Evolutionary conservation across 1,140 invertebrate genomes (phyloP), one percentile per base, ranked within the genome.

Genomic region (Heliconius hewitsoni): DNA sequence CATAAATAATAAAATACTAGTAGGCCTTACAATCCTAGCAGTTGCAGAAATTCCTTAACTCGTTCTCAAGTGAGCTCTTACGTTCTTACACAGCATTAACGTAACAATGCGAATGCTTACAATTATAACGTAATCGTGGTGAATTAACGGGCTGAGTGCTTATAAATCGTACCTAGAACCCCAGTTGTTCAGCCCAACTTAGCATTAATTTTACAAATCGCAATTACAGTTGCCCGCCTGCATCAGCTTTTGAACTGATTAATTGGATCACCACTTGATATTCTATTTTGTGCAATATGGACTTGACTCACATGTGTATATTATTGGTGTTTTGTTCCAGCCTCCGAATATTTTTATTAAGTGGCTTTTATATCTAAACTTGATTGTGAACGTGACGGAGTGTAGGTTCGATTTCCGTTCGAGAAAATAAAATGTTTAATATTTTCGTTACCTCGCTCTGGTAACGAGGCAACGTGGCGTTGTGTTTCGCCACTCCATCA

Each of bases 131-230:
- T 83, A 84, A 84, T 84, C 80, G 72, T 60, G 76, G 76, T 79
- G 82, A 84, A 82, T 82, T 80, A 79, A 74, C 66, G 77, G 81
- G 57, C 77, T 82, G 72, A 71, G 55, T 75, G 77, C 77, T 81
- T 76, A 77, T 77, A 78, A 80, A 76, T 76, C 73, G 34, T 81
- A 77, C 23, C 76, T 46, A 81, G 72, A 77, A 39, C 60, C 71
- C 76, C 73, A 85, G 79, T 85, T 86, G 86, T 83, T 84, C 74
- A 73, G 77, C 78, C 76, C 78, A 84, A 81, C 80, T 83, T 83
- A 82, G 85, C 82, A 83, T 84, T 82, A 83, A 85, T 88, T 86
- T 84, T 77, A 75, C 82, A 86, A 85, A 85, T 85, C 82, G 85
- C 81, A 85, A 86, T 86, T 88, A 82, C 74, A 82, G 74, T 84